These are phyloP conservation scores for Imbricaverruca yamaguchii DNA, from an alignment of 2,888 invertebrate species.

Conservation along the genomic window DNA sequence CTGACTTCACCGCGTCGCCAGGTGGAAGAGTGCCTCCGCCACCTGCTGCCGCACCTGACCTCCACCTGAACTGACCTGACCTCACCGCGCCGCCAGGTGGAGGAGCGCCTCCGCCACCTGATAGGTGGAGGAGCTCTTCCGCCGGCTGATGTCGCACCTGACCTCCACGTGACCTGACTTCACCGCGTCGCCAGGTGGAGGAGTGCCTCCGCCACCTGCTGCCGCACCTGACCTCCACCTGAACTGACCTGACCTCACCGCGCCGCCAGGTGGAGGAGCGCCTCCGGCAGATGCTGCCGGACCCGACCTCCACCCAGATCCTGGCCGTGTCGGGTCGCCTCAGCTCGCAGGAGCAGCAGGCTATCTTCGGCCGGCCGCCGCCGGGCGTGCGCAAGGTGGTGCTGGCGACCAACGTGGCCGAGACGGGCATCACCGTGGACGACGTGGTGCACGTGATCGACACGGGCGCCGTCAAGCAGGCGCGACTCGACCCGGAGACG, in stretches of 20 bases:
- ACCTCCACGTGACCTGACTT: neutral
- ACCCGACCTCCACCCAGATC: slow-evolving; percentile 28
- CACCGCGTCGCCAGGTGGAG: too few species aligned
- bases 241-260: too few species aligned
- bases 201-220: too few species aligned
- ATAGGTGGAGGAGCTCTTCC: too few species aligned
- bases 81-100: too few species aligned
- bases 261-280: slow-evolving; percentile 22
- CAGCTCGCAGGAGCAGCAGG: slow-evolving; percentile 51
- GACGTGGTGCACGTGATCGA: slow-evolving; percentile 63
- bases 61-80: too few species aligned
- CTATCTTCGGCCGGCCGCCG: slow-evolving; percentile 49
- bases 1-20: too few species aligned
- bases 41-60: too few species aligned
- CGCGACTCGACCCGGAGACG: slow-evolving; percentile 40
- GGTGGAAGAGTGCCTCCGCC: too few species aligned
- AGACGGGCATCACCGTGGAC: slow-evolving; percentile 64
- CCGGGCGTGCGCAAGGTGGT: slow-evolving; percentile 56
- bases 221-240: too few species aligned
- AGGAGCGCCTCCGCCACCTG: too few species aligned
- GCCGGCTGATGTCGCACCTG: neutral
- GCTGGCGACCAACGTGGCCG: slow-evolving; percentile 61
- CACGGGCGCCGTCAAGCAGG: slow-evolving; percentile 54
- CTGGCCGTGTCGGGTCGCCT: slow-evolving; percentile 54
- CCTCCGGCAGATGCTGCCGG: slow-evolving; percentile 14